Evolutionary conservation across 2,888 invertebrate species (phyloP).

Genomic region (Philhelius pedissequus): DNA sequence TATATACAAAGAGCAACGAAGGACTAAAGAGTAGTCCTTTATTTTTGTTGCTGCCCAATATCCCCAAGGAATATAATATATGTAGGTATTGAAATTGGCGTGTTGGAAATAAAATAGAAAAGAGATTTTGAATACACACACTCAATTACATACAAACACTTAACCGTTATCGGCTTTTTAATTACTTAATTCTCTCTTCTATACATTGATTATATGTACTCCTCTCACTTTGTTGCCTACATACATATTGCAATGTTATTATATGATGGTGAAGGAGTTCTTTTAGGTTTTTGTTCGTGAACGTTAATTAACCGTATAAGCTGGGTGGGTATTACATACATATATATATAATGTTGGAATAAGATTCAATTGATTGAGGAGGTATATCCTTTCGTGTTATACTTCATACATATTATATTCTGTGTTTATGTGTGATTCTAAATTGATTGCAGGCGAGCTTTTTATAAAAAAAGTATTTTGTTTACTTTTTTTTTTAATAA

Average conservation of each 20-base stretch:
- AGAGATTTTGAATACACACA: not conserved
- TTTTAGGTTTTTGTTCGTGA: constrained; percentile 30
- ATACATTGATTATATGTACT: not conserved
- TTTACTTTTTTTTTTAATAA: constrained; percentile 54
- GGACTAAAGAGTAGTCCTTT: not conserved
- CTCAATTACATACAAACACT: constrained; percentile 27
- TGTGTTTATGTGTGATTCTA: constrained; percentile 10
- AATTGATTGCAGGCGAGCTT: constrained; percentile 21
- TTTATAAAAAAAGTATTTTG: constrained; percentile 7
- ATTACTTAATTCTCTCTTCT: constrained; percentile 57
- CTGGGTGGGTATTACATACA: no score
- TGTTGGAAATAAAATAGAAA: not conserved
- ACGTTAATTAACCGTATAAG: constrained; percentile 55
- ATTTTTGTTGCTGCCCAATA: constrained; percentile 4
- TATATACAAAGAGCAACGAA: not conserved
- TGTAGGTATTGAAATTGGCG: not conserved
- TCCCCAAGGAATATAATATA: constrained; percentile 38
- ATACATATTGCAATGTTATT: not conserved
- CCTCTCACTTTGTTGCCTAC: not conserved
- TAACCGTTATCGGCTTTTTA: constrained; percentile 62
- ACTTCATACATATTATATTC: not conserved
- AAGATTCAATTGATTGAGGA: constrained; percentile 46
- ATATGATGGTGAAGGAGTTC: constrained; percentile 5
- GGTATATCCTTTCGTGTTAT: constrained; percentile 33
- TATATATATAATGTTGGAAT: constrained; percentile 36